Base-by-base conservation (phyloP, 1,140 invertebrate species). In the Drosophila ercepeae region DNA sequence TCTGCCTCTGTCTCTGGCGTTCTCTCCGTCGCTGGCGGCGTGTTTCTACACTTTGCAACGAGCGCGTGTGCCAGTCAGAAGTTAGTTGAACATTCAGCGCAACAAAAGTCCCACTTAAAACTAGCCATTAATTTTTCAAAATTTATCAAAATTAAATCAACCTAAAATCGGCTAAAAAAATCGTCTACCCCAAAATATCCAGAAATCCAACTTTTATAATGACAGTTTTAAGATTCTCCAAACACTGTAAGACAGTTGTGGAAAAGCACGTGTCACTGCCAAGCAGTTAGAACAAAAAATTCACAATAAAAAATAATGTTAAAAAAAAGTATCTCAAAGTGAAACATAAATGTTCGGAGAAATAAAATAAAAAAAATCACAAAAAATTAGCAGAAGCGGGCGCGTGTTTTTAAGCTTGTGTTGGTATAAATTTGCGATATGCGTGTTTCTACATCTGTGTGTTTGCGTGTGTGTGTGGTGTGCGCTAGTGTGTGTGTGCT, bases 41-140 rank as follows among this genome's bases (percentile, higher is more conserved):
- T 68, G 64, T 67, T 67, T 36, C 64, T 67, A 67, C 64, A 68
- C 64, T 68, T 68, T 68, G 64, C 61, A 68, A 67, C 14, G 55
- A 59, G 46, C 55, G 61, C 61, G 64, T 68, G 64, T 68, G 60
- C 45, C 63, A 67, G 59, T 67, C 60, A 68, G 64, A 64, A 68
- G 64, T 53, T 68, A 68, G 64, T 68, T 68, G 39, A 68, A 68
- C 64, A 68, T 67, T 68, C 61, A 68, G 46, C 48, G 64, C 61
- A 27, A 34, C 64, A 67, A 68, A 67, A 67, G 63, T 48, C 64
- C 51, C 61, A 42, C 49, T 67, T 67, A 68, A 67, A 53, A 45
- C 48, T 8, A 25, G 14, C 46, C 13, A 34, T 21, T 51, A 16
- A 52, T 42, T 27, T 45, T 51, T 7, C 5, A 19, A 16, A 27